These are phyloP conservation scores for Neogobius melanostomus DNA, from an alignment of 2,113 vertebrate species.

Conservation along the genomic window DNA sequence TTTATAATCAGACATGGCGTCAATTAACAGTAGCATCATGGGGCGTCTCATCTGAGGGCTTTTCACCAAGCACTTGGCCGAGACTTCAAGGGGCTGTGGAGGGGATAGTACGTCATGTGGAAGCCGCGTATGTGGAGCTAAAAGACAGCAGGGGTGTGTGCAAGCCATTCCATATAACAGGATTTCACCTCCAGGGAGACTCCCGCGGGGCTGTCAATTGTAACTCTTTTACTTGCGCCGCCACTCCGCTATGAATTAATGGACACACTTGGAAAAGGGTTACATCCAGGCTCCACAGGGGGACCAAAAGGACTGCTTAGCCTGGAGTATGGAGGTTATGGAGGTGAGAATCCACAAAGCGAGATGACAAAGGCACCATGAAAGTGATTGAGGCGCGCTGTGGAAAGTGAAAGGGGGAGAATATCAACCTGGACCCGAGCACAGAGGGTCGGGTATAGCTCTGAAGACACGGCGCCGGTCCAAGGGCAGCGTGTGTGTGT, in stretches of 20 bases:
- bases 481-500: conserved; percentile 45
- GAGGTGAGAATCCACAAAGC: conserved; percentile 47
- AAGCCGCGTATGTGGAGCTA: conserved; percentile 35
- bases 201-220: conserved; percentile 21
- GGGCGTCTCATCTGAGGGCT: conserved; percentile 39
- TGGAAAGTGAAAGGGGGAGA: conserved; percentile 17
- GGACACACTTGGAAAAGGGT: conserved; percentile 25
- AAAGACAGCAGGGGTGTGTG: conserved; percentile 23
- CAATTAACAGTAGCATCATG: conserved; percentile 47
- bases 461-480: conserved; percentile 37
- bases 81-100: conserved; percentile 45
- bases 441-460: conserved; percentile 33
- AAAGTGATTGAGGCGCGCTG: conserved; percentile 17
- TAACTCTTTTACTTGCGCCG: conserved; percentile 9
- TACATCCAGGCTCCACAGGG: conserved; percentile 17
- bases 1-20: conserved; percentile 58
- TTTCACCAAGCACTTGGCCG: conserved; percentile 45
- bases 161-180: conserved; percentile 21
- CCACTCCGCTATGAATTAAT: conserved; percentile 29
- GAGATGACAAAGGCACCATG: conserved; percentile 35
- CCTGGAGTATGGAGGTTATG: conserved; percentile 20
- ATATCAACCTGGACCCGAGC: conserved; percentile 35
- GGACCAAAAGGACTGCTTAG: conserved; percentile 5
- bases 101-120: conserved; percentile 45
- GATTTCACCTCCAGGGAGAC: conserved; percentile 17